A percentile compares a stretch with the other conserved stretches of the same genome.
phyloP scores from a whole-genome alignment of 2,797 vertebrate genomes.

The Poecilia velifera region DNA sequence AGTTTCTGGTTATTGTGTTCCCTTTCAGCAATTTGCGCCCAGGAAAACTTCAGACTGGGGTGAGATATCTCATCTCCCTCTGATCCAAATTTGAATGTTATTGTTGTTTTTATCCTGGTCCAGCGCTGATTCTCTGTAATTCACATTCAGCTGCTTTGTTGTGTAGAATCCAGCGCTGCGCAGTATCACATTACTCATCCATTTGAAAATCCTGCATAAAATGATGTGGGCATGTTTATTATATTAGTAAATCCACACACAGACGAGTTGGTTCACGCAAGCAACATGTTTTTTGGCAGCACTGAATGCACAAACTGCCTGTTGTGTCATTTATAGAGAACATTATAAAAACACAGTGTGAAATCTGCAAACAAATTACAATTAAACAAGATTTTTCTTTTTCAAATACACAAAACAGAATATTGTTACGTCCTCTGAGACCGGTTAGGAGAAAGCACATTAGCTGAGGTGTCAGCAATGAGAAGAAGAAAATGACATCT shows the following conservation, averaged over 20 bases:
- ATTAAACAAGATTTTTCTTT: neutral
- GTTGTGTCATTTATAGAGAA: neutral
- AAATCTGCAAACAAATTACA: neutral
- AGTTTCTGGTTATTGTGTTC: conserved; percentile 88
- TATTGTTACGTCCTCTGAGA: neutral
- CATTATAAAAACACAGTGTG: neutral
- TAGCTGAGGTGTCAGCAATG: neutral
- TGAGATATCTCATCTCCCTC: conserved; percentile 29
- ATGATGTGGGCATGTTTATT: neutral
- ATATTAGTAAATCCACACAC: neutral
- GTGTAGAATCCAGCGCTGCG: neutral
- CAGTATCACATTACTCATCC: neutral
- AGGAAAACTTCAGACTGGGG: conserved; percentile 81
- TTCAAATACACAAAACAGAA: neutral
- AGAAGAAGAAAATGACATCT: conserved; percentile 3
- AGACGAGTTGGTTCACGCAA: neutral
- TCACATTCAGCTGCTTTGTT: neutral
- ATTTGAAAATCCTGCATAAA: neutral
- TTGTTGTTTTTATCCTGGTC: neutral
- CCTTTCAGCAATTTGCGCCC: conserved; percentile 86
- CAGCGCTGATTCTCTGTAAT: neutral
- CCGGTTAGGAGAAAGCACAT: neutral
- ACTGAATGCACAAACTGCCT: neutral
- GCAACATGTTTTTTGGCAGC: neutral
- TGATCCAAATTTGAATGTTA: neutral